These are phyloP conservation scores for Diploscapter pachys DNA, from an alignment of 1,140 invertebrate genomes.

Conservation along the genomic window DNA sequence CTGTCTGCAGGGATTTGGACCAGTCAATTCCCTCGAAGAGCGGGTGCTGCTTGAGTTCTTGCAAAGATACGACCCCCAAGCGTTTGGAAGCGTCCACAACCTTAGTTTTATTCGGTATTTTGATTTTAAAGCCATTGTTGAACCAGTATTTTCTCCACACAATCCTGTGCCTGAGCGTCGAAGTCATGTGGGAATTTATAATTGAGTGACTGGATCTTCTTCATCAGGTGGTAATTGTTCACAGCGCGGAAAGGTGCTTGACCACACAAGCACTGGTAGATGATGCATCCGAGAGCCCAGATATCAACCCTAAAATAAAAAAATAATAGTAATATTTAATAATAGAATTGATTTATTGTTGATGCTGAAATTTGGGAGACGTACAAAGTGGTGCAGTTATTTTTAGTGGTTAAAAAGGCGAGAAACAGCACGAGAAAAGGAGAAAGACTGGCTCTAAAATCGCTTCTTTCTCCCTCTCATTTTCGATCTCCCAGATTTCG, in stretches of 20 bases:
- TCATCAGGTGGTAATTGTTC: constrained; percentile 91
- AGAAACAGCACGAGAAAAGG: no score
- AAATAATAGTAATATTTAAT: not conserved
- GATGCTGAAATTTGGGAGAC: no score
- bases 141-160: constrained; percentile 79
- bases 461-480: no score
- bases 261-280: constrained; percentile 92
- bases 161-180: constrained; percentile 74
- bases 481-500: no score
- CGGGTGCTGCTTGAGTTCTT: constrained; percentile 3
- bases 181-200: constrained; percentile 90
- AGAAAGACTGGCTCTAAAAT: no score
- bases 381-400: no score
- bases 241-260: constrained; percentile 83
- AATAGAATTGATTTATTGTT: not conserved
- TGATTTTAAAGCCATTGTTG: constrained; percentile 31
- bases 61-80: not conserved
- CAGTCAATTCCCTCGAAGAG: constrained; percentile 70
- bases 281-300: constrained; percentile 92
- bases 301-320: constrained; percentile 73
- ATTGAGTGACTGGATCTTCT: constrained; percentile 84
- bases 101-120: not conserved
- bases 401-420: no score
- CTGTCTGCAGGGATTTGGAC: constrained; percentile 73
- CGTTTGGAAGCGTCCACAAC: not conserved